These are phyloP conservation scores for Macrotis lagotis DNA, from an alignment of 2,113 vertebrate genomes.

Conservation along the genomic window DNA sequence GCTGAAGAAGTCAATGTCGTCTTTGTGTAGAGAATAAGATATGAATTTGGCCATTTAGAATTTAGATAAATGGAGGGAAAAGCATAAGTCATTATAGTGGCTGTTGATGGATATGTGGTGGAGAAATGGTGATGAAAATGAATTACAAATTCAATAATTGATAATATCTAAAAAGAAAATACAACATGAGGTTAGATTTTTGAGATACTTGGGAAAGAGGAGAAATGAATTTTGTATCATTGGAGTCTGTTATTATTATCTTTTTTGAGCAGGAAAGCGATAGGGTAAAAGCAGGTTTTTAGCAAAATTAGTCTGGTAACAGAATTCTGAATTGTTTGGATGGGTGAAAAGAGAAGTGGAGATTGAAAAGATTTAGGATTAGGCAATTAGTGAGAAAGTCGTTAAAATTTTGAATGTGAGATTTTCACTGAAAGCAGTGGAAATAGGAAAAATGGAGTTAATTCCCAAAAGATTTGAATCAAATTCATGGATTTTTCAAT, in stretches of 20 bases:
- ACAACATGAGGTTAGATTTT: background rate
- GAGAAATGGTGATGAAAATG: background rate
- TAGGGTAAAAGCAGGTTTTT: background rate
- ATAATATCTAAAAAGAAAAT: background rate
- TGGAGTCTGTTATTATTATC: background rate
- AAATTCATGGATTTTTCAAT: background rate
- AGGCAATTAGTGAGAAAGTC: background rate
- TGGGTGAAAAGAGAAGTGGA: background rate
- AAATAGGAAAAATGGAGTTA: background rate
- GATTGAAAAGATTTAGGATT: background rate
- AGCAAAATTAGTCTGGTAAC: background rate
- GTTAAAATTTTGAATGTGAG: background rate
- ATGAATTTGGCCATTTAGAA: background rate
- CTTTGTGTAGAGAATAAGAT: background rate
- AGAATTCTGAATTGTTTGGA: background rate
- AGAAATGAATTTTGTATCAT: background rate
- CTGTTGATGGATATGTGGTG: background rate
- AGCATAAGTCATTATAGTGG: background rate
- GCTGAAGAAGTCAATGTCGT: background rate
- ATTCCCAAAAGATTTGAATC: background rate
- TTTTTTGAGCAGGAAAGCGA: background rate
- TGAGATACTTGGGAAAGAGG: background rate
- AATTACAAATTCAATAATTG: background rate
- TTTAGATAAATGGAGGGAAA: background rate
- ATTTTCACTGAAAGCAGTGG: background rate